A percentile compares a stretch with the other conserved stretches of the same genome.
phyloP scores from a whole-genome alignment of 2,888 invertebrate genomes.

The Steinernema scapterisci region DNA sequence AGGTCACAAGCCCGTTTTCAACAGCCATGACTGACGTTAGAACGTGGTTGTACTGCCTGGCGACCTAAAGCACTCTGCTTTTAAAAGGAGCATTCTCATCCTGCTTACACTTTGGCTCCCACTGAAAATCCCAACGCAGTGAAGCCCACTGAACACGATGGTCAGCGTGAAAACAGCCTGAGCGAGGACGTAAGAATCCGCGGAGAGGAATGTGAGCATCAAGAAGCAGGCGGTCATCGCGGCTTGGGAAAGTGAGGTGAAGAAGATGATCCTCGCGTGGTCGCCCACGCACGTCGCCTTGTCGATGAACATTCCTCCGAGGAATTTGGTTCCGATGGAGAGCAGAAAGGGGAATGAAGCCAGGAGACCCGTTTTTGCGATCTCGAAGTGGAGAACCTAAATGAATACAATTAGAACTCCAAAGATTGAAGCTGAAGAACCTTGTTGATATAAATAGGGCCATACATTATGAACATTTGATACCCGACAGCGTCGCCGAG shows the following conservation, averaged over 20 bases:
- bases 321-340: conserved; percentile 4
- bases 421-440: neutral
- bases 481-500: conserved; percentile 21
- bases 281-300: conserved; percentile 31
- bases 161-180: conserved; percentile 55
- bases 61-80: neutral
- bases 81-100: too few relatives aligned
- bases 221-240: conserved; percentile 51
- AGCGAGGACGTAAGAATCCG: conserved; percentile 34
- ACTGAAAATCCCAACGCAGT: conserved; percentile 53
- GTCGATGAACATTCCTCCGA: conserved; percentile 21
- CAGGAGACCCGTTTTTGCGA: neutral
- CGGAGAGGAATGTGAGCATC: conserved; percentile 42
- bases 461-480: conserved; percentile 29
- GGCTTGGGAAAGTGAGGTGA: conserved; percentile 47
- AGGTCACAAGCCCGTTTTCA: conserved; percentile 23
- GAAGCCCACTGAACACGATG: conserved; percentile 53
- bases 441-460: conserved; percentile 31
- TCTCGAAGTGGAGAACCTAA: conserved; percentile 6
- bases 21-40: conserved; percentile 33
- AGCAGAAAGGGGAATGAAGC: neutral
- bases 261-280: conserved; percentile 45
- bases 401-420: neutral
- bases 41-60: conserved; percentile 31
- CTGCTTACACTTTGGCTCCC: conserved; percentile 49